Evolutionary conservation across 2,113 vertebrate species (phyloP).

Genomic region (Sclerurus mexicanus): DNA sequence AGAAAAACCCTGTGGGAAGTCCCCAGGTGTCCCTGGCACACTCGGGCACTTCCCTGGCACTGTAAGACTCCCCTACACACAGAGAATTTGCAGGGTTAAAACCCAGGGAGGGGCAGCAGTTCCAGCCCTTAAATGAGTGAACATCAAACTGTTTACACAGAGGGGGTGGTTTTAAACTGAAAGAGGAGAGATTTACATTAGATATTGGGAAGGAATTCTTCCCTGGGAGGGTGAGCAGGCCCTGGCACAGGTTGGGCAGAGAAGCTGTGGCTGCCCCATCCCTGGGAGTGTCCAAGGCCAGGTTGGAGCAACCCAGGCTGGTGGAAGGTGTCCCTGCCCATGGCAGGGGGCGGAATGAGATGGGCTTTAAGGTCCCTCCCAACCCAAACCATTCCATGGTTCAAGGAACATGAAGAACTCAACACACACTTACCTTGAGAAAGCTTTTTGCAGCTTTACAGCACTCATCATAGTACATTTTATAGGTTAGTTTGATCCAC

Average conservation of each 20-base stretch:
- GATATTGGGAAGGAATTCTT: neutral
- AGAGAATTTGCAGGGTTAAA: neutral
- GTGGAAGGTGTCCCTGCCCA: neutral
- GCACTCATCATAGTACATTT: constrained; percentile 85
- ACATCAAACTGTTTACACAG: neutral
- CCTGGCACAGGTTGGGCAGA: neutral
- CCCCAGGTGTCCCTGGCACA: neutral
- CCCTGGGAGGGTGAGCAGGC: fast-evolving
- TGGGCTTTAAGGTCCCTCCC: neutral
- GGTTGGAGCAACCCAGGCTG: fast-evolving
- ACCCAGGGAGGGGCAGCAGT: fast-evolving
- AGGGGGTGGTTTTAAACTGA: neutral
- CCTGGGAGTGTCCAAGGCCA: neutral
- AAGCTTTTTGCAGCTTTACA: constrained; percentile 86
- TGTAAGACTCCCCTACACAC: neutral
- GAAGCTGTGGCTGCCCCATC: neutral
- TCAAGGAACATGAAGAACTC: neutral
- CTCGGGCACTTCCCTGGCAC: neutral
- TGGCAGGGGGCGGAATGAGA: neutral
- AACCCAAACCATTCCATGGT: neutral
- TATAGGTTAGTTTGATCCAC: constrained; percentile 77
- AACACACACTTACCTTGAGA: constrained; percentile 79
- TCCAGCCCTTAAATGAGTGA: neutral
- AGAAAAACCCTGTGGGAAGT: neutral
- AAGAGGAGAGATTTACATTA: neutral